A percentile compares a stretch with the other conserved stretches of the same genome.
Conservation (phyloP, 1,140 invertebrate genomes). For the Trichomalopsis sarcophagae region DNA sequence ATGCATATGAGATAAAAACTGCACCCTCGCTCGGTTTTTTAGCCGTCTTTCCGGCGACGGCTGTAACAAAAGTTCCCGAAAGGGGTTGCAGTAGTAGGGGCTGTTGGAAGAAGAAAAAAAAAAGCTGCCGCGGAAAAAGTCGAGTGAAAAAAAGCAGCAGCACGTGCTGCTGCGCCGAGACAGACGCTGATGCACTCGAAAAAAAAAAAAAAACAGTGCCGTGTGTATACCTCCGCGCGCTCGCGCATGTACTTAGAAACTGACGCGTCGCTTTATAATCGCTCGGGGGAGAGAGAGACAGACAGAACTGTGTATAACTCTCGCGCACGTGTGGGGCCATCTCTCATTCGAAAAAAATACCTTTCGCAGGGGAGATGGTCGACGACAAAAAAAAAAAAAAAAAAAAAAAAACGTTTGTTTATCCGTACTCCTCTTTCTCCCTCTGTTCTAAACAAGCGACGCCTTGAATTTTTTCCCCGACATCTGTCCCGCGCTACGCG, state of each 20-base stretch:
- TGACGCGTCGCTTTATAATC: slow-evolving; percentile 29
- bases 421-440: slow-evolving; percentile 24
- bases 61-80: background rate
- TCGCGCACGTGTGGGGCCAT: background rate
- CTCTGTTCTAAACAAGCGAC: background rate
- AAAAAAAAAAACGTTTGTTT: background rate
- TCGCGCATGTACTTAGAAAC: slow-evolving; percentile 22
- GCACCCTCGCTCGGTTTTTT: background rate
- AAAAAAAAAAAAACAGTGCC: background rate
- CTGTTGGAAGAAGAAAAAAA: background rate
- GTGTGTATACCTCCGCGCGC: background rate
- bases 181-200: background rate
- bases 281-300: background rate
- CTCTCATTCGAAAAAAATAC: slow-evolving; percentile 9
- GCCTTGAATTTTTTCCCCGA: background rate
- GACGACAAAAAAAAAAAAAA: background rate
- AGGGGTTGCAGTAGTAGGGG: background rate
- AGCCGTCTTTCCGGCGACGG: background rate
- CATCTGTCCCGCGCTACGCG: slow-evolving; percentile 6
- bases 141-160: background rate
- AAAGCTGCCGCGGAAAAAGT: background rate
- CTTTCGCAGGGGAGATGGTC: background rate
- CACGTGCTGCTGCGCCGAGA: background rate
- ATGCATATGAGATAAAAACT: slow-evolving; percentile 5
- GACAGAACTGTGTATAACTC: background rate